These are phyloP conservation scores for Polypterus senegalus DNA, from an alignment of 2,113 vertebrate genomes.

Conservation along the genomic window DNA sequence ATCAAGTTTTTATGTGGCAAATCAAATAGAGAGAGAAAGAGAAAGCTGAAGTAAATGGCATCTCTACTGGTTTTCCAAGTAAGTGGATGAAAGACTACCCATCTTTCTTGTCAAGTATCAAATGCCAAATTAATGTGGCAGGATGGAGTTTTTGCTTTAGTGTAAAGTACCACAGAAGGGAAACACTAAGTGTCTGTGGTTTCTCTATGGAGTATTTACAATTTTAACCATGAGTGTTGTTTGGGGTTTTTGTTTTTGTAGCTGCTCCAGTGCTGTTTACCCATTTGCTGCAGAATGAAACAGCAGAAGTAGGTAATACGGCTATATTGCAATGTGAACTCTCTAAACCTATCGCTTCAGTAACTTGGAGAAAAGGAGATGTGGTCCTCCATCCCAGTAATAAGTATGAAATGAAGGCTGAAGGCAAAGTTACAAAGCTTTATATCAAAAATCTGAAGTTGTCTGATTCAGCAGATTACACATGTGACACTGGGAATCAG, in stretches of 20 bases:
- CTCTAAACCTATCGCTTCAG: conserved; percentile 38
- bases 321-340: conserved; percentile 7
- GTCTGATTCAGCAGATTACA: conserved; percentile 21
- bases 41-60: no score
- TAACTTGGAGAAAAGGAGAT: conserved; percentile 21
- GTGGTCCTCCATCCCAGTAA: conserved; percentile 17
- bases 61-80: no score
- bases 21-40: no score
- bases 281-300: conserved; percentile 25
- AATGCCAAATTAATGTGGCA: no score
- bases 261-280: conserved; percentile 65
- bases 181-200: no score
- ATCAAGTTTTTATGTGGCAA: no score
- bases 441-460: conserved; percentile 11
- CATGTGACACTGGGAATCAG: conserved; percentile 15
- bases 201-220: no score
- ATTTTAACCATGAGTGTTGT: no score
- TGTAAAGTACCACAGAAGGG: no score
- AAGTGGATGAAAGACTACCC: no score
- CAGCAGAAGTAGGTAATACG: background rate
- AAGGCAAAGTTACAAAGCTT: conserved; percentile 11
- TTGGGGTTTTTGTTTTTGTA: conserved; percentile 21
- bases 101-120: no score
- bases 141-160: no score
- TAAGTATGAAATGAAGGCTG: conserved; percentile 25